phyloP scores from a whole-genome alignment of 2,888 invertebrate genomes.

The Netelia inedita region DNA sequence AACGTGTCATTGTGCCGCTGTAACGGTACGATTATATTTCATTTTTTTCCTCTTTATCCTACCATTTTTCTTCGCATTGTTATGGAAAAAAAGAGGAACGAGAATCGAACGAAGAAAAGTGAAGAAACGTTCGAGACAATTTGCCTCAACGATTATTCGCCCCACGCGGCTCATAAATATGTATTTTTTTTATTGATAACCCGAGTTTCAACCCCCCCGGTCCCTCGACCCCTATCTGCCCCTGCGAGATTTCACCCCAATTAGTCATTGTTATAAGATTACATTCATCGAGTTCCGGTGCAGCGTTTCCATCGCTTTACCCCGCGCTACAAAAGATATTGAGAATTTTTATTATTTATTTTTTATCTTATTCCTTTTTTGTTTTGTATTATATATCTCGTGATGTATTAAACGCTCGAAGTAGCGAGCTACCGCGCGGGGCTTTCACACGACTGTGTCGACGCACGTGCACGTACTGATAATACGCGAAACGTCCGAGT shows the following conservation, averaged over 20 bases:
- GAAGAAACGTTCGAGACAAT: neutral
- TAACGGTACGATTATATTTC: conserved; percentile 21
- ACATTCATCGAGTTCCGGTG: conserved; percentile 56
- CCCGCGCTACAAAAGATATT: conserved; percentile 3
- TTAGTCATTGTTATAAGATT: conserved; percentile 45
- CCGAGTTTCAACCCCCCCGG: neutral
- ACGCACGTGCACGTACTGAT: conserved; percentile 60
- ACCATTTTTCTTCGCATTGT: conserved; percentile 1
- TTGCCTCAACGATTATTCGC: neutral
- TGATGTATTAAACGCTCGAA: conserved; percentile 28
- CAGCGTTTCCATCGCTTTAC: neutral
- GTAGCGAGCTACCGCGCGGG: conserved; percentile 18
- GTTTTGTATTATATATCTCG: neutral
- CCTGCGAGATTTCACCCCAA: neutral
- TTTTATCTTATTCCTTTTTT: neutral
- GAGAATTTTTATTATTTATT: neutral
- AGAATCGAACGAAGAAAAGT: conserved; percentile 2
- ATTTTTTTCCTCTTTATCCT: conserved; percentile 15
- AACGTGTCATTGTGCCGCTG: conserved; percentile 45
- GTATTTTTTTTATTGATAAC: neutral
- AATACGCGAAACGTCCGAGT: conserved; percentile 48
- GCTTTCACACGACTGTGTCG: neutral
- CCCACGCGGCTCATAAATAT: neutral
- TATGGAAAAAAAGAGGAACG: conserved; percentile 4
- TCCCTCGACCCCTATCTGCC: no score